A percentile compares a stretch with the other conserved stretches of the same genome.
These are phyloP conservation scores for Macaria notata DNA, from an alignment of 2,888 invertebrate genomes.

Conservation along the genomic window DNA sequence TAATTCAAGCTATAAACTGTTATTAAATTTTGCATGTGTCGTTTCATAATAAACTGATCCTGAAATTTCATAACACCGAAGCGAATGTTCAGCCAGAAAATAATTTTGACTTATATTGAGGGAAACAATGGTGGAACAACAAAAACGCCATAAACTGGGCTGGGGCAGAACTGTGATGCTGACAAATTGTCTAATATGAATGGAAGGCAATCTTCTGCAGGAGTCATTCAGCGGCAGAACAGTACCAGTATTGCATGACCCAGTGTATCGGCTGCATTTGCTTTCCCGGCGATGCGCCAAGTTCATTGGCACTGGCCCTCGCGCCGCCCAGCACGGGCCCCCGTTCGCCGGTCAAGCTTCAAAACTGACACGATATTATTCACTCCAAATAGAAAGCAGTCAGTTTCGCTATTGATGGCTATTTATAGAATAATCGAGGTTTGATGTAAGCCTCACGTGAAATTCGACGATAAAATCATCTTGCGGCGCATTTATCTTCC, in stretches of 20 bases:
- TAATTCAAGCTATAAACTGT: too few relatives aligned
- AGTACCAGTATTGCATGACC: conserved; percentile 52
- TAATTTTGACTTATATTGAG: too few relatives aligned
- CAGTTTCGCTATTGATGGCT: conserved; percentile 59
- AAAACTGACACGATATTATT: conserved; percentile 66
- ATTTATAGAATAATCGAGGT: conserved; percentile 51
- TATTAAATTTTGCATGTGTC: too few relatives aligned
- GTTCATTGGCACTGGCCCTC: conserved; percentile 69
- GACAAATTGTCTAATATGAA: too few relatives aligned
- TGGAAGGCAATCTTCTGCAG: too few relatives aligned
- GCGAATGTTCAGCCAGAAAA: too few relatives aligned
- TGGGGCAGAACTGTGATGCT: too few relatives aligned
- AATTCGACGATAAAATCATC: conserved; percentile 25
- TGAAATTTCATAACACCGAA: too few relatives aligned
- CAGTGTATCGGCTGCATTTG: conserved; percentile 65
- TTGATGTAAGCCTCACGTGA: conserved; percentile 25
- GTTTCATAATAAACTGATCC: too few relatives aligned
- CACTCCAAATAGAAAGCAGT: conserved; percentile 72
- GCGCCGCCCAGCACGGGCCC: conserved; percentile 25
- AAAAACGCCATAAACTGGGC: too few relatives aligned
- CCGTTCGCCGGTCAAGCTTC: conserved; percentile 47
- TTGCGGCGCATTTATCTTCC: conserved; percentile 10
- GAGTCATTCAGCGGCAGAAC: conserved; percentile 51
- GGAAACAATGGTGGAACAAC: too few relatives aligned
- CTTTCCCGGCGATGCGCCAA: conserved; percentile 69